Base-by-base conservation (phyloP, 2,797 vertebrate species). In the Alcedo quadribrachys region DNA sequence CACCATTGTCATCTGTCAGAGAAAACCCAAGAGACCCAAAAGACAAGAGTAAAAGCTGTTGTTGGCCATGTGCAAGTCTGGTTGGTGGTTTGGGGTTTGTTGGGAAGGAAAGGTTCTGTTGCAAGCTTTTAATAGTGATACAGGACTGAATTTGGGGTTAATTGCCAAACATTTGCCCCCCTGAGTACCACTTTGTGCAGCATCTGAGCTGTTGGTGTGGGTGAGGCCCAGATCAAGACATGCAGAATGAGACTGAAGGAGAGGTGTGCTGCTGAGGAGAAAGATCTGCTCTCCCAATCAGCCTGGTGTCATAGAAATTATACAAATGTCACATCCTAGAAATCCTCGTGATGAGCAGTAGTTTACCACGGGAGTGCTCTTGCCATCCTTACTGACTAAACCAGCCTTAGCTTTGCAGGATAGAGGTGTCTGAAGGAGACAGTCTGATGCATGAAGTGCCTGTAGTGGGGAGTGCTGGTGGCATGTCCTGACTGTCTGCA, bases 1-100 rank as follows among this genome's bases (percentile, higher is more conserved):
- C 3, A 2, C 0, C 0, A 0, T 43, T 33, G 22, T 37, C 46
- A 28, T 74, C 50, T 94, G 37, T 28, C 19, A 22, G 71, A 37
- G 89, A 84, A 92, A 71, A 65, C 78, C 33, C 73, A 28, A 32
- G 78, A 61, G 73, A 48, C 35, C 5, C 32, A 32, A 87, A 71
- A 91, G 27, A 53, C 50, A 61, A 69, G 84, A 75, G 35, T 62
- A 66, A 78, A 87, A 68, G 57, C 77, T 71, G 3, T 19, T 53
- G 27, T 7, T 81, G 70, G 57, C 68, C 42, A 51, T 91, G 82
- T 92, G 75, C 53, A 32, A 68, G 42, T 63, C 90, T 10, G 9
- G 14, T 62, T 81, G 11, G 55, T 67, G 79, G n/a, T 89, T 90
- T 82, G 76, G 19, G 37, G 20, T 68, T 81, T 75, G 68, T 35